A percentile compares a stretch with the other conserved stretches of the same genome.
These are phyloP conservation scores for Plectrocnemia conspersa DNA, from an alignment of 1,140 invertebrate species.

Conservation along the genomic window DNA sequence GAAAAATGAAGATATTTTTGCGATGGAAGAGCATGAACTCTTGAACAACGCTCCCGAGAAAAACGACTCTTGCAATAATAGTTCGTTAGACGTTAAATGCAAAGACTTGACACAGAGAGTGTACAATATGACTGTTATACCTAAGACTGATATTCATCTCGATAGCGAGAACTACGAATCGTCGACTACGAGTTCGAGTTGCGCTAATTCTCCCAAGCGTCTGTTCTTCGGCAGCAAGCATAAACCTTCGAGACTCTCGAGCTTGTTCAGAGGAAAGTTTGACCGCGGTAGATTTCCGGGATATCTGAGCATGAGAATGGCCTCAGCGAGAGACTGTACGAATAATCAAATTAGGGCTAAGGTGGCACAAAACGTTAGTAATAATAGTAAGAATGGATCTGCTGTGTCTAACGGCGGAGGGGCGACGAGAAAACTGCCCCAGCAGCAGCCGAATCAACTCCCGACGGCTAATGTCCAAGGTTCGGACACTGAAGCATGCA, in stretches of 20 bases:
- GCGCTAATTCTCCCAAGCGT: slow-evolving; percentile 61
- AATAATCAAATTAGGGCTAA: background rate
- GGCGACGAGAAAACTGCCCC: slow-evolving; percentile 41
- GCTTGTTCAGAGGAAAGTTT: slow-evolving; percentile 31
- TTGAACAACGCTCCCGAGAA: slow-evolving; percentile 10
- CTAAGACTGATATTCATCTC: slow-evolving; percentile 52
- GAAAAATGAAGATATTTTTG: background rate
- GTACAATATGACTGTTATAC: slow-evolving; percentile 51
- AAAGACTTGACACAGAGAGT: slow-evolving; percentile 44
- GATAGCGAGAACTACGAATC: slow-evolving; percentile 57
- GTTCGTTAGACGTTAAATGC: slow-evolving; percentile 19
- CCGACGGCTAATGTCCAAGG: slow-evolving; percentile 45
- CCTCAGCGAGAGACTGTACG: background rate
- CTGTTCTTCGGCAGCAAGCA: slow-evolving; percentile 48
- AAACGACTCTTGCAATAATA: slow-evolving; percentile 1
- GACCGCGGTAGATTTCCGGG: slow-evolving; percentile 26
- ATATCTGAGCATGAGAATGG: slow-evolving; percentile 9
- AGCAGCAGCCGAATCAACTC: slow-evolving; percentile 43
- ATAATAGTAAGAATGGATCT: slow-evolving; percentile 16
- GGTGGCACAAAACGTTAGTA: background rate
- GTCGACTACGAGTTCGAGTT: slow-evolving; percentile 61
- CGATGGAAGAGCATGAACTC: background rate
- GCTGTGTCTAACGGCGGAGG: slow-evolving; percentile 8
- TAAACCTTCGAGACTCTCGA: slow-evolving; percentile 37
- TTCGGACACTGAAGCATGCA: slow-evolving; percentile 38